These are phyloP conservation scores for Gorsachius magnificus DNA, from an alignment of 2,797 vertebrate species.

Conservation along the genomic window DNA sequence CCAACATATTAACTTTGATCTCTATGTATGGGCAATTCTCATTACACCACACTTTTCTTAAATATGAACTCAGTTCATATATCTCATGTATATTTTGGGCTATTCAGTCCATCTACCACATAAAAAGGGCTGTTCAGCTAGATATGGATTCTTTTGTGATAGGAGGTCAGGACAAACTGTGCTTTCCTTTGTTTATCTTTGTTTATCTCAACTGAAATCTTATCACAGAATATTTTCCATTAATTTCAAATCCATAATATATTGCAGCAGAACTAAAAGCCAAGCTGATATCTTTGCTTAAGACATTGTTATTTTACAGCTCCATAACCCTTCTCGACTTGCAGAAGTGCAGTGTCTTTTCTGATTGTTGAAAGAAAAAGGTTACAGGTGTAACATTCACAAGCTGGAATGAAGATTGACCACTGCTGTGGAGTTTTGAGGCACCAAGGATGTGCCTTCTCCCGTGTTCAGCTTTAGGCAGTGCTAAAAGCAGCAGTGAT, in stretches of 20 bases:
- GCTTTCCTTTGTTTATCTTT: slow-evolving; percentile 9
- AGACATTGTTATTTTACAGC: neutral
- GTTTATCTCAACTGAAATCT: neutral
- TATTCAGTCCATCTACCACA: neutral
- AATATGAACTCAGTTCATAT: slow-evolving; percentile 20
- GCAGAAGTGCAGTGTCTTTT: neutral
- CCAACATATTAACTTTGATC: slow-evolving; percentile 58
- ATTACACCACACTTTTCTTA: slow-evolving; percentile 26
- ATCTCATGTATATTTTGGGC: slow-evolving; percentile 22
- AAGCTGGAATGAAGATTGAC: neutral
- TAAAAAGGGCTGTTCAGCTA: neutral
- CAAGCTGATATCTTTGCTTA: neutral
- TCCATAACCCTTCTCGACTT: neutral
- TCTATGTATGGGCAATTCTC: slow-evolving; percentile 51
- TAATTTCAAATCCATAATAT: slow-evolving; percentile 26
- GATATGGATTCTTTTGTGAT: neutral
- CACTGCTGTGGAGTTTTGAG: neutral
- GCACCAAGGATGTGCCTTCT: neutral
- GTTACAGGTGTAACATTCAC: neutral
- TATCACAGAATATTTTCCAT: slow-evolving; percentile 21
- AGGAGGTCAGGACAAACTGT: neutral
- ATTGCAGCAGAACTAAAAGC: slow-evolving; percentile 26
- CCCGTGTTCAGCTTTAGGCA: neutral
- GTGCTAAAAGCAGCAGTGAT: neutral
- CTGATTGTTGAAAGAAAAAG: neutral